Percentiles rank a stretch among this genome's conserved stretches.
Conservation (phyloP, 2,113 vertebrate species). For the Henicopernis longicauda region DNA sequence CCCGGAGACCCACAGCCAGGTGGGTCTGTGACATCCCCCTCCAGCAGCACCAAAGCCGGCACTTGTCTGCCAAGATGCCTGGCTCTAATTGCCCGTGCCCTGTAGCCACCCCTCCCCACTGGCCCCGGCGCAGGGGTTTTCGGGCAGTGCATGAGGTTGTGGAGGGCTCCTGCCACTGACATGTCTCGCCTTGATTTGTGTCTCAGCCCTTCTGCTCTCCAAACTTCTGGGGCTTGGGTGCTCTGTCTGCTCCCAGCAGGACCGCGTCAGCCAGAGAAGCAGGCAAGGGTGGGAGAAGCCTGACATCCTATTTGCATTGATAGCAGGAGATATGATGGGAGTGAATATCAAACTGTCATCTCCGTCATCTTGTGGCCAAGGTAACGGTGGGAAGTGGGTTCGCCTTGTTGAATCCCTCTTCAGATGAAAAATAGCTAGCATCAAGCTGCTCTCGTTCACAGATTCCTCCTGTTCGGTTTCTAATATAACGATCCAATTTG, state of each 20-base stretch:
- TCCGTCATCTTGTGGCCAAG: constrained; percentile 31
- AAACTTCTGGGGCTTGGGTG: not conserved
- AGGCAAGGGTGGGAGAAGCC: not conserved
- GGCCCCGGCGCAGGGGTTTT: not conserved
- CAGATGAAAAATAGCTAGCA: constrained; percentile 12
- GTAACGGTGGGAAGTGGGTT: constrained; percentile 21
- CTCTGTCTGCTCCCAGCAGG: not conserved
- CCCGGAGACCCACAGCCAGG: not conserved
- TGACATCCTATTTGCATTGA: not conserved
- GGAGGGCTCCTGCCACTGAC: not conserved
- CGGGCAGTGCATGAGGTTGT: not conserved
- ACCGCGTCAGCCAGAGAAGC: not conserved
- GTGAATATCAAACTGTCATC: not conserved
- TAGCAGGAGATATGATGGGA: not conserved
- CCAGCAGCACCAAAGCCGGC: not conserved
- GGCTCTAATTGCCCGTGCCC: accelerated
- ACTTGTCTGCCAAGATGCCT: accelerated
- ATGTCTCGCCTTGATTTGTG: not conserved
- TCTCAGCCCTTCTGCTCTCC: not conserved
- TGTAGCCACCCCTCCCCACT: not conserved
- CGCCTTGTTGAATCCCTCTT: not conserved
- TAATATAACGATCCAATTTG: constrained; percentile 36
- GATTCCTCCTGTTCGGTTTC: constrained; percentile 21
- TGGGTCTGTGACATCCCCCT: not conserved
- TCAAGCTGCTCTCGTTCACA: constrained; percentile 7